Conservation (phyloP, 2,797 vertebrate genomes). For the Gymnoscopelus microlampas region DNA sequence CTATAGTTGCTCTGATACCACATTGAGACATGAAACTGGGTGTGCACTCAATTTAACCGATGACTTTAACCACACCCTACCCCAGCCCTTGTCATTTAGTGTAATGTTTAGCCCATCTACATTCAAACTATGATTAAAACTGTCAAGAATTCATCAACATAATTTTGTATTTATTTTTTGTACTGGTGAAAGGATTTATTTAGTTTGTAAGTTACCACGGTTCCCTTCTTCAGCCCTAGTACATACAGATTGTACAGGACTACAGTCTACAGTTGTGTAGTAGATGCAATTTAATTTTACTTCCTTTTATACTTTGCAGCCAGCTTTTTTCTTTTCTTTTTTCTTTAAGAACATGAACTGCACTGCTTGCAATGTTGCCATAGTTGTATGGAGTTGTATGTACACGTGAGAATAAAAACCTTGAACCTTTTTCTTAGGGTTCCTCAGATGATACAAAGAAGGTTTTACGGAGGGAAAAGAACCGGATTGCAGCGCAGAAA, state of each 20-base stretch:
- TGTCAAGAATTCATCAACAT: not conserved
- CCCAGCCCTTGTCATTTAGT: constrained; percentile 47
- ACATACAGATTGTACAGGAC: too few relatives aligned
- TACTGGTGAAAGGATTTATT: too few relatives aligned
- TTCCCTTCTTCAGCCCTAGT: too few relatives aligned
- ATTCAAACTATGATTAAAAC: constrained; percentile 42
- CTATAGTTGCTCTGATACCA: constrained; percentile 69
- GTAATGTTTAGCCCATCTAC: constrained; percentile 14
- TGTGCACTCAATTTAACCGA: constrained; percentile 56
- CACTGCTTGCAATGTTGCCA: too few relatives aligned
- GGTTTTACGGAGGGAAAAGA: constrained; percentile 96
- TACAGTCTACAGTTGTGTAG: too few relatives aligned
- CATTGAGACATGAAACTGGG: constrained; percentile 72
- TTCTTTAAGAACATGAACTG: too few relatives aligned
- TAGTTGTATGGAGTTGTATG: too few relatives aligned
- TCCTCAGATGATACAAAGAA: constrained; percentile 93
- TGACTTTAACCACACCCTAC: constrained; percentile 63
- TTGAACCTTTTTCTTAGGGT: constrained; percentile 75
- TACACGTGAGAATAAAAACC: constrained; percentile 8
- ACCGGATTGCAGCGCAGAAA: constrained; percentile 97
- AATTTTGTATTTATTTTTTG: too few relatives aligned
- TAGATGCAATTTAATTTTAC: too few relatives aligned
- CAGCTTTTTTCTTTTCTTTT: too few relatives aligned
- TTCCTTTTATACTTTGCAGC: too few relatives aligned
- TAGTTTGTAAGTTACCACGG: too few relatives aligned